Conservation (phyloP, 92 coral and sea anemone species). For the Micromussa lordhowensis region DNA sequence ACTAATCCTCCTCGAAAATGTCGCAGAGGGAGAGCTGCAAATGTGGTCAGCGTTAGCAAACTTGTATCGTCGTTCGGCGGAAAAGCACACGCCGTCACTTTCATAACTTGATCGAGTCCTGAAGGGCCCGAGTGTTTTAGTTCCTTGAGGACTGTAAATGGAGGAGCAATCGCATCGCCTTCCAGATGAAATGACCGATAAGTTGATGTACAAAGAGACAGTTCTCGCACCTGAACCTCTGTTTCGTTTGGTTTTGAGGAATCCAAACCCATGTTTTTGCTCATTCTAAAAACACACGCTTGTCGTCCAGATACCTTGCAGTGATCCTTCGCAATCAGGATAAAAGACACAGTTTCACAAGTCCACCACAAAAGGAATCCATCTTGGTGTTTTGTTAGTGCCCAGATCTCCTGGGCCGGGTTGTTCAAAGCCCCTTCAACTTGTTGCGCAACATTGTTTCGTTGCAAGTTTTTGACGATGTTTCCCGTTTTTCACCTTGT, state of each 20-base stretch:
- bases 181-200: constrained; percentile 58
- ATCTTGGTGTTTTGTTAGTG: not conserved
- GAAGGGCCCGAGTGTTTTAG: constrained; percentile 75
- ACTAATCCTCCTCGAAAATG: constrained; percentile 86
- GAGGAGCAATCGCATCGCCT: constrained; percentile 57
- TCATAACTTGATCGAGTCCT: constrained; percentile 65
- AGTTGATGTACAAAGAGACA: constrained; percentile 2
- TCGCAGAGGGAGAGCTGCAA: constrained; percentile 56
- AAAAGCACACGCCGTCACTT: constrained; percentile 78
- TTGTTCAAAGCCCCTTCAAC: no score
- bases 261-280: constrained; percentile 60
- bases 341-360: not conserved
- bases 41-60: constrained; percentile 74
- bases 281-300: not conserved
- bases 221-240: not conserved
- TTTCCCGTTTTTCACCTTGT: no score
- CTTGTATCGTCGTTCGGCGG: constrained; percentile 73
- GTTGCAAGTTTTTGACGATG: no score
- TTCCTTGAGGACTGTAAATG: constrained; percentile 64
- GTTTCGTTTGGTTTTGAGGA: constrained; percentile 48
- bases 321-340: not conserved
- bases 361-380: not conserved
- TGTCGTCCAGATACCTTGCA: not conserved
- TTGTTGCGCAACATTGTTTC: no score
- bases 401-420: no score